Conservation (phyloP, 2,113 vertebrate species). For the Euleptes europaea region DNA sequence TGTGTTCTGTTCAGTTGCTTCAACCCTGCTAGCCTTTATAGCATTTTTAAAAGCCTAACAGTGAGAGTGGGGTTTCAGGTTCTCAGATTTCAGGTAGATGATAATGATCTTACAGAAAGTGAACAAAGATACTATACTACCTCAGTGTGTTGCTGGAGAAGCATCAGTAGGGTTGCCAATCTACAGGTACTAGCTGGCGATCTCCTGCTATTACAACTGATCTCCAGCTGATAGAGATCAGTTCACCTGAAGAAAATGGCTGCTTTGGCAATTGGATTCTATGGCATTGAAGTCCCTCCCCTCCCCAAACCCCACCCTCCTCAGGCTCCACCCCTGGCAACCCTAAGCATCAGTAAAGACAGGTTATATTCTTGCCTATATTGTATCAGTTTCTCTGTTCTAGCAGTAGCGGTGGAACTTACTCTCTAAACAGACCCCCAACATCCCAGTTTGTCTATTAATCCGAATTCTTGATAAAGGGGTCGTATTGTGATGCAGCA, state of each 20-base stretch:
- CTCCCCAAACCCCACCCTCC: no score
- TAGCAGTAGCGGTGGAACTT: background rate
- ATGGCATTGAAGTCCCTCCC: no score
- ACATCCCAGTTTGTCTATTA: conserved; percentile 27
- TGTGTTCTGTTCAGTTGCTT: background rate
- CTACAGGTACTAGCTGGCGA: no score
- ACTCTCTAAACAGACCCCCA: conserved; percentile 26
- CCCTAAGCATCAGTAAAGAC: no score
- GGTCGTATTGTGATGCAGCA: background rate
- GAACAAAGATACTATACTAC: conserved; percentile 65
- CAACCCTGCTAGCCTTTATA: background rate
- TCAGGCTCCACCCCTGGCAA: no score
- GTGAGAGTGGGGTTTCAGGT: background rate
- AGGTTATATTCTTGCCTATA: conserved; percentile 25
- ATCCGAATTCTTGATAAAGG: background rate
- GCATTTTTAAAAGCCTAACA: background rate
- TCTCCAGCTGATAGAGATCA: no score
- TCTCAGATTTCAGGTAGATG: conserved; percentile 61
- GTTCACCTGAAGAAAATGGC: no score
- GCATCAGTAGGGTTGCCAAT: no score
- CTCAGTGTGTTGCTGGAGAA: conserved; percentile 51
- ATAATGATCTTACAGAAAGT: conserved; percentile 65
- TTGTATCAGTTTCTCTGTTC: conserved; percentile 5
- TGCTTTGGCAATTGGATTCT: no score
- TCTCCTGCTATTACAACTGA: no score